A percentile compares a stretch with the other conserved stretches of the same genome.
Conservation (phyloP, 2,888 invertebrate species). For the Mythimna loreyi region DNA sequence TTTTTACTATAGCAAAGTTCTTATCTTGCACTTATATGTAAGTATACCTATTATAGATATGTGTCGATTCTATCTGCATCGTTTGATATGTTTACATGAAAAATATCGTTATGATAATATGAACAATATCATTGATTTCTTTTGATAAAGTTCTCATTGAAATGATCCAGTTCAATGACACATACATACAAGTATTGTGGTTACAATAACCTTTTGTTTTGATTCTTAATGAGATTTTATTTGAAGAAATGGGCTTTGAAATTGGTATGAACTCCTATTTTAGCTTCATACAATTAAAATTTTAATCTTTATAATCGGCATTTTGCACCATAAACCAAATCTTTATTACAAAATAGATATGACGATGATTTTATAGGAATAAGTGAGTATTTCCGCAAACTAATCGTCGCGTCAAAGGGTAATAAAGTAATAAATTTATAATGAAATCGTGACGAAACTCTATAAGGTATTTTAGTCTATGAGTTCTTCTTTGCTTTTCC, state of each 20-base stretch:
- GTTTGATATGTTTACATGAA: conserved; percentile 25
- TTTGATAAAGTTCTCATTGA: conserved; percentile 25
- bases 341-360: background rate
- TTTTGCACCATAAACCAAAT: conserved; percentile 1
- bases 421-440: conserved; percentile 12
- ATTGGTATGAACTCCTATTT: background rate
- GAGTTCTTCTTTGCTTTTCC: too few species aligned
- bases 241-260: background rate
- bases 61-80: conserved; percentile 19
- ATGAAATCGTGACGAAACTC: conserved; percentile 2
- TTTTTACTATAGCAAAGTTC: too few species aligned
- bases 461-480: background rate
- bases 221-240: conserved; percentile 2
- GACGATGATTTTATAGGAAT: background rate
- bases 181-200: conserved; percentile 20
- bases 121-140: conserved; percentile 4
- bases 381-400: conserved; percentile 1
- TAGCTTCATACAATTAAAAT: background rate
- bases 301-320: background rate
- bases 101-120: conserved; percentile 25
- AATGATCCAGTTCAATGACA: conserved; percentile 14
- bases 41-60: background rate
- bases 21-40: too few species aligned
- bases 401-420: background rate
- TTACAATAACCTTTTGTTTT: conserved; percentile 15